Percentiles rank a stretch among this genome's conserved stretches.
phyloP scores from a whole-genome alignment of 2,888 invertebrate genomes.

The Drosophila barbarae region DNA sequence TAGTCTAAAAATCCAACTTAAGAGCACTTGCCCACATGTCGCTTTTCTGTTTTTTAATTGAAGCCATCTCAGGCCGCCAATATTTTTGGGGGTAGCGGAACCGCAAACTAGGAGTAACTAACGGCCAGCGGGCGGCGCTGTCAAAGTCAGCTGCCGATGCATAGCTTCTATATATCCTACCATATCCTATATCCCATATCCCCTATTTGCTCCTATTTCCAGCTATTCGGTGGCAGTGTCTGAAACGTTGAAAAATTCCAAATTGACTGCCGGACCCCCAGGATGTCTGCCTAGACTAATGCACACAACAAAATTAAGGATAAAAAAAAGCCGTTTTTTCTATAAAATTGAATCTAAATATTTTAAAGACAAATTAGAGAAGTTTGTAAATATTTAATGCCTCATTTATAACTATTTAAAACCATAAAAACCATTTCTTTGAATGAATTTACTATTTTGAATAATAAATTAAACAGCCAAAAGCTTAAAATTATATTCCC shows the following conservation, averaged over 20 bases:
- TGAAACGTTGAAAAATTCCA: slow-evolving; percentile 58
- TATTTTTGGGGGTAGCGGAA: slow-evolving; percentile 43
- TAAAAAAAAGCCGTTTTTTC: not conserved
- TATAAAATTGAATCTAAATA: not conserved
- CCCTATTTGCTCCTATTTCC: slow-evolving; percentile 4
- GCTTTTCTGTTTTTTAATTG: slow-evolving; percentile 58
- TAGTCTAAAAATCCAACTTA: not conserved
- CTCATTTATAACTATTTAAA: not conserved
- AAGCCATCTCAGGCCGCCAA: slow-evolving; percentile 42
- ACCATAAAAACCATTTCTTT: not conserved
- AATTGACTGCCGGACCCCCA: slow-evolving; percentile 59
- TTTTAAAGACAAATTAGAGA: no score
- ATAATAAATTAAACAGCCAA: no score
- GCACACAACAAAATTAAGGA: slow-evolving; percentile 11
- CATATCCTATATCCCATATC: slow-evolving; percentile 15
- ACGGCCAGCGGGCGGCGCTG: slow-evolving; percentile 60
- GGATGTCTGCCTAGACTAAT: slow-evolving; percentile 50
- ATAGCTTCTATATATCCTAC: slow-evolving; percentile 16
- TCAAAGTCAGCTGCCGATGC: slow-evolving; percentile 65
- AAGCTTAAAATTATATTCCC: not conserved
- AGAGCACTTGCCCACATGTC: slow-evolving; percentile 13
- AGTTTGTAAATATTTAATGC: not conserved
- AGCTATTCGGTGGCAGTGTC: slow-evolving; percentile 15
- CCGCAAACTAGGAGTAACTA: slow-evolving; percentile 71
- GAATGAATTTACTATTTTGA: no score